These are phyloP conservation scores for Sinodicranocentrus sp. DNA, from an alignment of 2,888 invertebrate genomes.

Conservation along the genomic window DNA sequence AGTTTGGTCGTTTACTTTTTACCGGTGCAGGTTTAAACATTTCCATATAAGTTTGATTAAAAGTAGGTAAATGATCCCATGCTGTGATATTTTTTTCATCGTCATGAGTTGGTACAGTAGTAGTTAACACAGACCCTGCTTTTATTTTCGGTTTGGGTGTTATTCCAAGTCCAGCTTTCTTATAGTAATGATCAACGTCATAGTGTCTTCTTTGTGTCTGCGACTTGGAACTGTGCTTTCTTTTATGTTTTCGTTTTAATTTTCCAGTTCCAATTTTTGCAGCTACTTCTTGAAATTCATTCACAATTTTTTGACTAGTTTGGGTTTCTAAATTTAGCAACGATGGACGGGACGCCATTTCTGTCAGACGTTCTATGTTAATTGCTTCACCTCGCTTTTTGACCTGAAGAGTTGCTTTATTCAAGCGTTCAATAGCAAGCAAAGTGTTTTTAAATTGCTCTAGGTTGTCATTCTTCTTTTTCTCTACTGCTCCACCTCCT, in stretches of 20 bases:
- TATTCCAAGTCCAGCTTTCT: constrained; percentile 31
- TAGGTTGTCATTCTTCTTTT: constrained; percentile 9
- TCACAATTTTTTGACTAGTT: constrained; percentile 47
- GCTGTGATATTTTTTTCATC: constrained; percentile 33
- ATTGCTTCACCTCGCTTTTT: constrained; percentile 39
- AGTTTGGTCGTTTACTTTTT: not conserved
- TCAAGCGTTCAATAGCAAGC: constrained; percentile 63
- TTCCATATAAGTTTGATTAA: constrained; percentile 56
- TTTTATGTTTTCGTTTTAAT: constrained; percentile 26
- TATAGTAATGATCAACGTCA: constrained; percentile 37
- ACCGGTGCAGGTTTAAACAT: constrained; percentile 37
- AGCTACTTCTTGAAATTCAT: constrained; percentile 57
- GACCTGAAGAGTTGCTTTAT: constrained; percentile 48
- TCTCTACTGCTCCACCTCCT: not conserved
- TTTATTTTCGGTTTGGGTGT: not conserved
- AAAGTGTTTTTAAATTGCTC: constrained; percentile 49
- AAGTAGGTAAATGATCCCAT: constrained; percentile 41
- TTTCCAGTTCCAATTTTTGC: constrained; percentile 28
- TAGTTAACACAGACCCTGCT: too few relatives aligned
- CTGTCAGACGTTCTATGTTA: constrained; percentile 35
- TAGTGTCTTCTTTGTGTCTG: constrained; percentile 23
- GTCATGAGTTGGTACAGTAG: constrained; percentile 41
- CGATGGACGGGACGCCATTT: constrained; percentile 21
- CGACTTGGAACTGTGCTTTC: constrained; percentile 13
- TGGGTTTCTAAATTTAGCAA: constrained; percentile 3